Conservation (phyloP, 2,888 invertebrate species). For the Drosophila anomelani region DNA sequence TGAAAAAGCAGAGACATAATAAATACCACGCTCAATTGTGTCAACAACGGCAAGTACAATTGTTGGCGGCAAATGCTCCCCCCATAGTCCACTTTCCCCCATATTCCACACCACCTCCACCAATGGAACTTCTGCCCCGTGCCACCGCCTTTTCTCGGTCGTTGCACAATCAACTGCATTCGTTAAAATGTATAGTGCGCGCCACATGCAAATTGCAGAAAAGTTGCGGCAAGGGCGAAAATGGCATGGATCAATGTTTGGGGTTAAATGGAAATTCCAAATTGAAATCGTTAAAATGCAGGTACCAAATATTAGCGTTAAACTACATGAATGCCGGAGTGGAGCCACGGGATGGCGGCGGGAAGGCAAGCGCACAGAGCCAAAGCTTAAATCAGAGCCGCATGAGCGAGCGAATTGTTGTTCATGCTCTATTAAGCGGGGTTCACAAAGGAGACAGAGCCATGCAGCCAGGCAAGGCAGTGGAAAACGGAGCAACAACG, state of each 20-base stretch:
- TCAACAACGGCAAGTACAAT: slow-evolving; percentile 56
- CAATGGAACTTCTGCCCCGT: slow-evolving; percentile 15
- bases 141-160: slow-evolving; percentile 34
- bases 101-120: no score
- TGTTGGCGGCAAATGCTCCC: slow-evolving; percentile 25
- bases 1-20: slow-evolving; percentile 50
- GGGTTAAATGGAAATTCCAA: slow-evolving; percentile 38
- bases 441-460: slow-evolving; percentile 1
- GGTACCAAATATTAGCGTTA: slow-evolving; percentile 23
- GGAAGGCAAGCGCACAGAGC: not conserved
- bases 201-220: slow-evolving; percentile 56
- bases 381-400: slow-evolving; percentile 14
- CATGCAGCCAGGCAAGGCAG: not conserved
- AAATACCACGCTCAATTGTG: slow-evolving; percentile 60
- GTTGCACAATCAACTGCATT: slow-evolving; percentile 64
- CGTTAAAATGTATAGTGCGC: slow-evolving; percentile 58
- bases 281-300: slow-evolving; percentile 52
- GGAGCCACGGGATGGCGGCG: not conserved
- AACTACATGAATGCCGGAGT: slow-evolving; percentile 13
- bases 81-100: slow-evolving; percentile 1
- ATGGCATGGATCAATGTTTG: slow-evolving; percentile 33
- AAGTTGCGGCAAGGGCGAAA: not conserved
- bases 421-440: slow-evolving; percentile 35
- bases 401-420: slow-evolving; percentile 22
- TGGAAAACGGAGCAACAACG: not conserved